phyloP scores from a whole-genome alignment of 2,888 invertebrate species.

The Rhodophaea formosa region DNA sequence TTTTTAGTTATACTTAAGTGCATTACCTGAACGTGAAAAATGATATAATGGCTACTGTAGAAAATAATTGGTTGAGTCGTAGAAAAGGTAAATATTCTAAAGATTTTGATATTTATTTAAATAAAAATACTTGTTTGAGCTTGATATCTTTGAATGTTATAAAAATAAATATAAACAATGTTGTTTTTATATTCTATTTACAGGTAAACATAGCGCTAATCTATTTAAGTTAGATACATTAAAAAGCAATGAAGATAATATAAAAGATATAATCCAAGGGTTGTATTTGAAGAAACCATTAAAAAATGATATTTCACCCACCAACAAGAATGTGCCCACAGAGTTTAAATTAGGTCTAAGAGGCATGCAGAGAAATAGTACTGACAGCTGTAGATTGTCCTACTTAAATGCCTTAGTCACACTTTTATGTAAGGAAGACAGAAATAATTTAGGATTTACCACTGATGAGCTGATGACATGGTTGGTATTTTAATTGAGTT shows the following conservation, averaged over 20 bases:
- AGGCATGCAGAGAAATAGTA: conserved; percentile 83
- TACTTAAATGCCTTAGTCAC: conserved; percentile 95
- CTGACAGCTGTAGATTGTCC: conserved; percentile 90
- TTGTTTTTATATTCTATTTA: conserved; percentile 34
- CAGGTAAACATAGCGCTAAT: conserved; percentile 83
- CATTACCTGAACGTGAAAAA: conserved; percentile 39
- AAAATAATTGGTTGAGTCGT: conserved; percentile 75
- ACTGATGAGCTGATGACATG: conserved; percentile 87
- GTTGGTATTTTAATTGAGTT: conserved; percentile 41
- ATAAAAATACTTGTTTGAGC: neutral
- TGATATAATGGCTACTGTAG: conserved; percentile 74
- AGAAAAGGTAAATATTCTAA: conserved; percentile 67
- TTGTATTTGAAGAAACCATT: conserved; percentile 74
- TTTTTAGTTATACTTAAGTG: conserved; percentile 22
- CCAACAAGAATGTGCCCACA: conserved; percentile 55
- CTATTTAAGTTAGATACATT: conserved; percentile 83
- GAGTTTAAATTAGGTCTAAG: conserved; percentile 81
- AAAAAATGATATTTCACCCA: conserved; percentile 67
- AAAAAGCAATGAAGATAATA: conserved; percentile 82
- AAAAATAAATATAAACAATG: too few species aligned
- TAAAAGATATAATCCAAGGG: conserved; percentile 83
- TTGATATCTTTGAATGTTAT: neutral
- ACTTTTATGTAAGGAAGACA: conserved; percentile 84
- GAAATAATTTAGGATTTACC: conserved; percentile 85
- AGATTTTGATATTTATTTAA: conserved; percentile 11